These are phyloP conservation scores for Lycophotia porphyrea DNA, from an alignment of 2,888 invertebrate genomes.

Conservation along the genomic window DNA sequence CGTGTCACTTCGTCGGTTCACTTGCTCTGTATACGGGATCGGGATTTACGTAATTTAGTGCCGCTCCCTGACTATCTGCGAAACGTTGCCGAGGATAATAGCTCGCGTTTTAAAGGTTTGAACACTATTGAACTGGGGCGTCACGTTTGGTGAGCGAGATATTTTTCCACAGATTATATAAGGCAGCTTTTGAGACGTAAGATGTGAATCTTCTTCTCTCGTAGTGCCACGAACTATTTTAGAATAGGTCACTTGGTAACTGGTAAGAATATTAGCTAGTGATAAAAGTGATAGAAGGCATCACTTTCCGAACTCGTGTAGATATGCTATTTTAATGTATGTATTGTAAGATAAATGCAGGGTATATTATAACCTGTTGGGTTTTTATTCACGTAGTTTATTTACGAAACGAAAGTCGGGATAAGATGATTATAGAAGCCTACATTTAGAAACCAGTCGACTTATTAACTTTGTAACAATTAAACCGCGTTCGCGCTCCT, in stretches of 20 bases:
- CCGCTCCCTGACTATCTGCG: conserved; percentile 53
- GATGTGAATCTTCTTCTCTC: not conserved
- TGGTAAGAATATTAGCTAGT: not conserved
- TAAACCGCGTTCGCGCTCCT: conserved; percentile 30
- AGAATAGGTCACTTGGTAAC: not conserved
- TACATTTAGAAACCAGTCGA: conserved; percentile 34
- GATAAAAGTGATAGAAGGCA: not conserved
- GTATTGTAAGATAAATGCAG: not conserved
- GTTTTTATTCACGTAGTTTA: not conserved
- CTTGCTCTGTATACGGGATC: conserved; percentile 52
- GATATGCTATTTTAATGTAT: not conserved
- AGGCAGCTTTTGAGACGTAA: conserved; percentile 1
- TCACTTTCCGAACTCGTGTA: not conserved
- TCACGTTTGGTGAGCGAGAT: conserved; percentile 4
- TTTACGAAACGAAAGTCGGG: not conserved
- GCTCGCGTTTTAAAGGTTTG: conserved; percentile 50
- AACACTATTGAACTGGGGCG: conserved; percentile 31
- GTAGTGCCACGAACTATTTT: not conserved
- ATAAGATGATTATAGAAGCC: conserved; percentile 15
- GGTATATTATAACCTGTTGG: not conserved
- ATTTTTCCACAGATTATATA: conserved; percentile 12
- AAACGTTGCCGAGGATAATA: conserved; percentile 44
- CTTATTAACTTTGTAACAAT: conserved; percentile 53
- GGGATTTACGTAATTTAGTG: conserved; percentile 58
- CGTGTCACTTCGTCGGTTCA: conserved; percentile 60